Evolutionary conservation across 2,888 invertebrate species (phyloP).

Genomic region (Prosopocoilus inquinatus): DNA sequence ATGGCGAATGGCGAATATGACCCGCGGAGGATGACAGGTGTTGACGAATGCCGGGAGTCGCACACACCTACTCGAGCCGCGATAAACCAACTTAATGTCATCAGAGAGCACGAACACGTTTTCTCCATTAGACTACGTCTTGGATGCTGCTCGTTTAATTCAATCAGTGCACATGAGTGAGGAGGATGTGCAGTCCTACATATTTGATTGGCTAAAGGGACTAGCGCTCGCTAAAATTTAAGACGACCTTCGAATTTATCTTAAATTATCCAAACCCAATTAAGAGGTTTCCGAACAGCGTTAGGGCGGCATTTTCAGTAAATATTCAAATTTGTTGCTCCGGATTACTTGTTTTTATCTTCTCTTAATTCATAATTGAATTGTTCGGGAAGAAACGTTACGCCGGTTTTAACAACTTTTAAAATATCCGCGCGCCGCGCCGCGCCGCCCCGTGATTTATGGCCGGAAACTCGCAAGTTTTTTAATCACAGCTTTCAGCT

Average conservation of each 20-base stretch:
- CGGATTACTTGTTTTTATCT: no score
- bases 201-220: background rate
- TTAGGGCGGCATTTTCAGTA: no score
- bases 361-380: slow-evolving; percentile 3
- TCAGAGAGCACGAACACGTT: slow-evolving; percentile 28
- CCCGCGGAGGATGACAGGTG: slow-evolving; percentile 19
- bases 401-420: background rate
- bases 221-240: no score
- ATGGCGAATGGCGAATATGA: no score
- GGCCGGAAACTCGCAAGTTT: background rate
- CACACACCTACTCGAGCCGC: slow-evolving; percentile 23
- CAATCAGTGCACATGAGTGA: slow-evolving; percentile 6
- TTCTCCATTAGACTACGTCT: slow-evolving; percentile 29
- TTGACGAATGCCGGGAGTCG: slow-evolving; percentile 23
- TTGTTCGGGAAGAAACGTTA: background rate
- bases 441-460: background rate
- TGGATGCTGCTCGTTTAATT: slow-evolving; percentile 8
- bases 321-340: no score
- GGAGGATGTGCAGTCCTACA: background rate
- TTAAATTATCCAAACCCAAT: no score
- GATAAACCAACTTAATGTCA: slow-evolving; percentile 30
- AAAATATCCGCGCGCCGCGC: background rate
- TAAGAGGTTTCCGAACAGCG: no score
- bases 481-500: background rate
- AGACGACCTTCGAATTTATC: no score